Evolutionary conservation across 2,113 vertebrate species (phyloP).

Genomic region (Telmatochromis brichardi): DNA sequence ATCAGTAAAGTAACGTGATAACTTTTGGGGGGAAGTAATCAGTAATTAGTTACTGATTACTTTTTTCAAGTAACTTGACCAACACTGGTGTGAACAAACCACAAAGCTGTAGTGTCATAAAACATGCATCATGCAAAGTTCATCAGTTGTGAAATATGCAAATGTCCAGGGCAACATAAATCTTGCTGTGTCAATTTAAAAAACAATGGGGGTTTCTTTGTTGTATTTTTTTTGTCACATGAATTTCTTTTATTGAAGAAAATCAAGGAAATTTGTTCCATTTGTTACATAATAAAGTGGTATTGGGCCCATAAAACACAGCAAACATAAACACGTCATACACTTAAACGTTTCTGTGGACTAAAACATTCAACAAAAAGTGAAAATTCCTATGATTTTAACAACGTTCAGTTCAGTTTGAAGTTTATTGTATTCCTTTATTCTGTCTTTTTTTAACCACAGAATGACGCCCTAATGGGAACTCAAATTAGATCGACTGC

Average conservation of each 20-base stretch:
- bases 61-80: not conserved
- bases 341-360: not conserved
- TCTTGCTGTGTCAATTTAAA: not conserved
- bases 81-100: not conserved
- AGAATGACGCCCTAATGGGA: not conserved
- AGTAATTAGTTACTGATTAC: not conserved
- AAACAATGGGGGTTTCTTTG: not conserved
- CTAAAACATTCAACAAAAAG: not conserved
- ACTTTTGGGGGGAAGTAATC: not conserved
- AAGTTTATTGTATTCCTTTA: not conserved
- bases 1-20: not conserved
- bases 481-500: not conserved
- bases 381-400: not conserved
- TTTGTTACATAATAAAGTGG: conserved; percentile 4
- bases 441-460: not conserved
- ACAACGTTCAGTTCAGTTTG: not conserved
- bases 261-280: conserved; percentile 9
- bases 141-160: not conserved
- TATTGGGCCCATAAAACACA: conserved; percentile 56
- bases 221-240: not conserved
- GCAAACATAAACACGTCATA: conserved; percentile 28
- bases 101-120: not conserved
- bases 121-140: not conserved
- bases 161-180: not conserved
- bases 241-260: conserved; percentile 34